Evolutionary conservation across 2,888 invertebrate species (phyloP), one percentile per base, ranked within the genome.

Genomic region (Smittia sp.): DNA sequence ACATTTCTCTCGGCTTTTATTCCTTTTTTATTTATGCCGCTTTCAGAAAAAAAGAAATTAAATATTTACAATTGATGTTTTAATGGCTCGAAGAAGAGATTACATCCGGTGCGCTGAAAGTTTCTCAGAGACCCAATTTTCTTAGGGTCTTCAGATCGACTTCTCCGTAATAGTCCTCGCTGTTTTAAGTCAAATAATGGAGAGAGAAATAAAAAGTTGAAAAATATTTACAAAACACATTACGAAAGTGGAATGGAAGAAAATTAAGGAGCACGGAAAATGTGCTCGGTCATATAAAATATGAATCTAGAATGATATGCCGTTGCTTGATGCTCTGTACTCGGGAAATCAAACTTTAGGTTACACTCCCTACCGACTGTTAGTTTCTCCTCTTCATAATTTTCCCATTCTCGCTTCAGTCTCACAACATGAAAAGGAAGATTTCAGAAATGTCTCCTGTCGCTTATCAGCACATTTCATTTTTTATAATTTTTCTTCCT

Each of bases 121-220:
- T 54, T 11, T 18, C 20, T 70, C 52, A 72, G 39, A 72, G 62
- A 62, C 92, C 93, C 84, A 90, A 84, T 82, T 94, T 94, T 86
- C 90, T 91, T 80, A 94, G 85, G 75, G 91, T 90, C 84, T 94
- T 94, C 77, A 94, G 85, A 83, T 94, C 94, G 79, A 94, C 90
- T 80, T 93, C 93, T 77, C 94, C 94, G 83, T 94, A 94, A 86
- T 94, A 94, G 84, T 94, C 94, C 86, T 94, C 93, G 84, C 94
- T 94, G 86, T 77, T 79, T 78, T 46, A 62, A 75, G 38, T 69
- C 63, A 24, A 46, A 39, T 15, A 52, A 24, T 62, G 66, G 32
- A 32, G 52, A 69, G 25, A 24, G 58, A 25, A 65, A 38, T 62
- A n/a, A 54, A 65, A 54, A 22, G 22, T 7, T 18, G 62, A 65